These are phyloP conservation scores for Odontomyia ornata DNA, from an alignment of 2,888 invertebrate genomes.

Conservation along the genomic window DNA sequence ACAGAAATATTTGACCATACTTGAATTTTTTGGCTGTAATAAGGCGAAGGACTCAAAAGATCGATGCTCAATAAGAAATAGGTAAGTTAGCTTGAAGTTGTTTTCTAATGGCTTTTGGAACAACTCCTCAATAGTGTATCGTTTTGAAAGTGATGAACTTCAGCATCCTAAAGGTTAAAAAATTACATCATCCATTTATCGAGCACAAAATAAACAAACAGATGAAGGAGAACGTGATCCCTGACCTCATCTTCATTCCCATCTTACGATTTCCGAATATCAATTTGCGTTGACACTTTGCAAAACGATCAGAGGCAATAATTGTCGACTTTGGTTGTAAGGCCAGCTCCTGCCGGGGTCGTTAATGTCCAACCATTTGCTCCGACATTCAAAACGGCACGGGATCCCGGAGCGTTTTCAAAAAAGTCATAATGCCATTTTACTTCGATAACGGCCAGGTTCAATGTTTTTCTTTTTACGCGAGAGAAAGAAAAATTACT, in stretches of 20 bases:
- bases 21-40: no score
- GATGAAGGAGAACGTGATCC: not conserved
- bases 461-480: constrained; percentile 28
- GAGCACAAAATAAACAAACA: no score
- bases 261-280: not conserved
- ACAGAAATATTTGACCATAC: constrained; percentile 16
- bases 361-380: constrained; percentile 47
- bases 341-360: constrained; percentile 48
- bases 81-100: no score
- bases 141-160: no score
- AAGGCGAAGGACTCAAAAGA: no score
- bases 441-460: constrained; percentile 21
- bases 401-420: constrained; percentile 46
- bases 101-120: no score
- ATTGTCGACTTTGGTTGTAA: constrained; percentile 45
- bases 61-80: no score
- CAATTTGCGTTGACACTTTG: constrained; percentile 47
- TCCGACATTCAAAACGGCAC: not conserved
- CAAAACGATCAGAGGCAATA: constrained; percentile 43
- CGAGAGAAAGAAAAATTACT: constrained; percentile 41
- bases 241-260: not conserved
- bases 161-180: no score
- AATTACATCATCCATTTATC: no score
- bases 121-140: no score
- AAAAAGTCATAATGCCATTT: constrained; percentile 48